Conservation (phyloP, 2,888 invertebrate genomes). For the Bhutanitis thaidina region DNA sequence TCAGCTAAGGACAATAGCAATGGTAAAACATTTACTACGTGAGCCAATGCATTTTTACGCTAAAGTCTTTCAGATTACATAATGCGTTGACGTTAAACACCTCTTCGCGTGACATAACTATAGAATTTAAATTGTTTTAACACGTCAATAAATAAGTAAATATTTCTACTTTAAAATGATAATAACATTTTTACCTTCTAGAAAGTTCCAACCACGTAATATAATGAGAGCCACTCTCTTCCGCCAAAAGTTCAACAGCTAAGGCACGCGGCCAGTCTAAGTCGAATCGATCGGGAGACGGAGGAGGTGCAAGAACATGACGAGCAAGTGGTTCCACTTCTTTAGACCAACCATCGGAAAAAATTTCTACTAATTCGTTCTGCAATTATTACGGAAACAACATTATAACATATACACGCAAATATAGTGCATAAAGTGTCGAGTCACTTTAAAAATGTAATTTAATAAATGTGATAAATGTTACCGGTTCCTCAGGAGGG, state of each 20-base stretch:
- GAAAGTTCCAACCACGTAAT: conserved; percentile 92
- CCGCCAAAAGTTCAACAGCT: conserved; percentile 88
- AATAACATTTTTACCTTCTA: conserved; percentile 54
- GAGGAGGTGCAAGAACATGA: conserved; percentile 77
- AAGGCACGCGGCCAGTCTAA: conserved; percentile 84
- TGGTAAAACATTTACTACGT: too few species aligned
- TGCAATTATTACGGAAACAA: conserved; percentile 31
- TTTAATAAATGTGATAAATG: not conserved
- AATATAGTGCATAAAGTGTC: too few species aligned
- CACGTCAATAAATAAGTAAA: too few species aligned
- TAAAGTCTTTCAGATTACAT: too few species aligned
- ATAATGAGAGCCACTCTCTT: conserved; percentile 86
- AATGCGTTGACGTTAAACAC: too few species aligned
- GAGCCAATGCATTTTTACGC: too few species aligned
- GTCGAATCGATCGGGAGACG: conserved; percentile 79
- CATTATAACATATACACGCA: not conserved
- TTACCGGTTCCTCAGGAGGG: conserved; percentile 57
- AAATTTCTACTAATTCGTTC: conserved; percentile 87
- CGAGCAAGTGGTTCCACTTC: conserved; percentile 77
- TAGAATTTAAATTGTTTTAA: too few species aligned
- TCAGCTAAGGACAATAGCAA: too few species aligned
- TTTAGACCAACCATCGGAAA: conserved; percentile 89
- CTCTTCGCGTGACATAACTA: too few species aligned
- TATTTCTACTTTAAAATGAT: too few species aligned
- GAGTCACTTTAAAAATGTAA: not conserved